Conservation (phyloP, 2,888 invertebrate species). For the Apantesis nais region DNA sequence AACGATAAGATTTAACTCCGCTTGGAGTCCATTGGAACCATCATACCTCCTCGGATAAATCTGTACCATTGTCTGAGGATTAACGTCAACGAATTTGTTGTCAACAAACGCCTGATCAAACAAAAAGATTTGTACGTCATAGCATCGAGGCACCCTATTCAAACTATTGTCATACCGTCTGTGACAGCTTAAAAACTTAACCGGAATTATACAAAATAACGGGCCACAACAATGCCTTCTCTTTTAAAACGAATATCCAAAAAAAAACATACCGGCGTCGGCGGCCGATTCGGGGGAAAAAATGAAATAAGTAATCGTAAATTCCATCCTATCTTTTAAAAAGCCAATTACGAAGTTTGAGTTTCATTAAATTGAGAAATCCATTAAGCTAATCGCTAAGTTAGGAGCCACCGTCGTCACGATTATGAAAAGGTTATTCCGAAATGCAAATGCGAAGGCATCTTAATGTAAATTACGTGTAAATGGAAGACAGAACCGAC, state of each 20-base stretch:
- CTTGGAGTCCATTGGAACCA: conserved; percentile 67
- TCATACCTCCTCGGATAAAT: conserved; percentile 71
- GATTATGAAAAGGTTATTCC: conserved; percentile 80
- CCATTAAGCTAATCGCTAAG: conserved; percentile 80
- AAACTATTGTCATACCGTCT: conserved; percentile 67
- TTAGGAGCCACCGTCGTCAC: conserved; percentile 75
- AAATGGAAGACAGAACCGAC: conserved; percentile 70
- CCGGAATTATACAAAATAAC: conserved; percentile 57
- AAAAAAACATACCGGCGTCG: conserved; percentile 36
- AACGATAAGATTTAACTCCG: conserved; percentile 71
- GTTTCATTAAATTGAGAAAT: conserved; percentile 81
- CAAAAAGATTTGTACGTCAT: conserved; percentile 76
- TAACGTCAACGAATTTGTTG: conserved; percentile 84
- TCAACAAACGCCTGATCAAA: conserved; percentile 84
- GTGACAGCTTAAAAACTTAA: conserved; percentile 69
- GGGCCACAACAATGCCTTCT: conserved; percentile 47
- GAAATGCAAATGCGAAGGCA: conserved; percentile 78
- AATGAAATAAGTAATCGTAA: conserved; percentile 63
- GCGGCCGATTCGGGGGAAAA: conserved; percentile 43
- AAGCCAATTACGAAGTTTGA: conserved; percentile 76
- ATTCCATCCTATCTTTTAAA: conserved; percentile 73
- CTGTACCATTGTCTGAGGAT: conserved; percentile 81
- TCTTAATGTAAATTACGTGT: conserved; percentile 81
- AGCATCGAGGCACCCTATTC: conserved; percentile 68
- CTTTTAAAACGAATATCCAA: conserved; percentile 47